phyloP scores from a whole-genome alignment of 37 sponge, comb jelly and placozoan species.

The Oopsacas minuta region DNA sequence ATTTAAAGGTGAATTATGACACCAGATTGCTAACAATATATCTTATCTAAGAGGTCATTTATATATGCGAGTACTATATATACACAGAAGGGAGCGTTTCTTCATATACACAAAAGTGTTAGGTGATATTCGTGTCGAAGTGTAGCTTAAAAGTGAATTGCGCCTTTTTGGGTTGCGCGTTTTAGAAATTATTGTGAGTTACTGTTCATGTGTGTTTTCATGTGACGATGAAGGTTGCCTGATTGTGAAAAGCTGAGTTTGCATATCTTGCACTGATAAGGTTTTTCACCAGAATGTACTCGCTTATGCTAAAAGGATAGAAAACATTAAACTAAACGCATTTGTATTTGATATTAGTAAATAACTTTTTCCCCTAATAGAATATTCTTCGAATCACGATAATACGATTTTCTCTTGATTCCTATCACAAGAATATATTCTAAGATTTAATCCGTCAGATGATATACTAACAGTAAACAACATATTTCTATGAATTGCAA shows the following conservation, averaged over 20 bases:
- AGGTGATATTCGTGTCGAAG: background rate
- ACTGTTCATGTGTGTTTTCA: conserved; percentile 76
- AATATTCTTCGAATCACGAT: background rate
- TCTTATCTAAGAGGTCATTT: background rate
- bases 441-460: background rate
- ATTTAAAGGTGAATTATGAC: conserved; percentile 1
- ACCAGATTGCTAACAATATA: background rate
- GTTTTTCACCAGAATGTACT: conserved; percentile 92
- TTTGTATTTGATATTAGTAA: background rate
- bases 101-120: background rate
- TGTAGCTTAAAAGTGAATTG: background rate
- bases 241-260: conserved; percentile 79
- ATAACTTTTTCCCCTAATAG: background rate
- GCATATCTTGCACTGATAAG: conserved; percentile 92
- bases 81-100: background rate
- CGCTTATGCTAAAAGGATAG: conserved; percentile 50
- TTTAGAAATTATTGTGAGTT: background rate
- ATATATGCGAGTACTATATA: conserved; percentile 11
- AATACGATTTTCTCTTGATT: background rate
- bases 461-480: conserved; percentile 4
- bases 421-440: background rate
- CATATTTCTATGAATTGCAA: background rate
- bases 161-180: background rate
- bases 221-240: conserved; percentile 92
- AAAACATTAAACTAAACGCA: background rate